Evolutionary conservation across 2,888 invertebrate genomes (phyloP).

Genomic region (Diploptera punctata): DNA sequence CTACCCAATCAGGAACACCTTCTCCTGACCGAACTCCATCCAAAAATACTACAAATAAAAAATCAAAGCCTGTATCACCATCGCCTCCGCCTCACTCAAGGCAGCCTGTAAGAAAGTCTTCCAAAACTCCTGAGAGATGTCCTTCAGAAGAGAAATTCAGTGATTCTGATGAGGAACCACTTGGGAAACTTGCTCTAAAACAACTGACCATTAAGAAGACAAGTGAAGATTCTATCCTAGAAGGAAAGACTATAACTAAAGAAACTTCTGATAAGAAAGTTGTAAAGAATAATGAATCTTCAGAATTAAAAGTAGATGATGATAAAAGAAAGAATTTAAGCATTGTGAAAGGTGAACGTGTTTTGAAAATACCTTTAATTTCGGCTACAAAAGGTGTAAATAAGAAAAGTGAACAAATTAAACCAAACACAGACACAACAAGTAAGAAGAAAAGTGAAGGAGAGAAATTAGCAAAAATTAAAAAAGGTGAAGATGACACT

Average conservation of each 20-base stretch:
- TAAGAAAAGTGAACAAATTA: neutral
- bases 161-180: slow-evolving; percentile 71
- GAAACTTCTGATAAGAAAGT: neutral
- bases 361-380: neutral
- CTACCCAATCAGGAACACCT: neutral
- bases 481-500: neutral
- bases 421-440: no score
- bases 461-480: no score
- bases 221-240: neutral
- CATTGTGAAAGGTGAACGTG: neutral
- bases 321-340: neutral
- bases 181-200: slow-evolving; percentile 60
- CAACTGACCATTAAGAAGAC: neutral
- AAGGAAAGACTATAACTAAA: neutral
- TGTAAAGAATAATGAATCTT: neutral
- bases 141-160: slow-evolving; percentile 56
- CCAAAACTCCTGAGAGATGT: neutral
- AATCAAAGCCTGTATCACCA: slow-evolving; percentile 20
- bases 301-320: neutral
- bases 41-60: neutral
- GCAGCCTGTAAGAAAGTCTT: neutral
- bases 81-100: slow-evolving; percentile 36
- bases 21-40: neutral
- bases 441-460: no score
- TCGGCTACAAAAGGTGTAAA: neutral